Base-by-base conservation (phyloP, 1,140 invertebrate genomes). In the Scaptomyza hsui region DNA sequence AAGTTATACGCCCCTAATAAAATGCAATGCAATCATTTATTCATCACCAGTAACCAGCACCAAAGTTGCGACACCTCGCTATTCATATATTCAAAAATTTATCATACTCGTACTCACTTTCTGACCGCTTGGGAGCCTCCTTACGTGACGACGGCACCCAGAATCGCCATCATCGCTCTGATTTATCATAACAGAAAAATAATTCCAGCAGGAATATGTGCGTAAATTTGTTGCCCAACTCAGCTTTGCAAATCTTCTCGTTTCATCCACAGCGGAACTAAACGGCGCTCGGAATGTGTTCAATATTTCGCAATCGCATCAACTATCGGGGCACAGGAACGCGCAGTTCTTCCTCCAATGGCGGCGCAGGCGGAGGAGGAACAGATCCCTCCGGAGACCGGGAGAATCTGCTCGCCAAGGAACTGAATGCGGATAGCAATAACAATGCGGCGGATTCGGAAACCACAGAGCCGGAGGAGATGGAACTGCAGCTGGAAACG, bases 41-140 rank as follows among this genome's bases (percentile, higher is more conserved):
- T 88, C 82, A 77, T 72, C 78, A 57, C 59, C 78, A 3, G 15
- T n/a, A n/a, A n/a, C n/a, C n/a, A n/a, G n/a, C n/a, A 7, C n/a
- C 49, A 69, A 88, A 72, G 74, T 88, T 88, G 82, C 83, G 75
- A 67, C 77, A 86, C 65, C 15, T 26, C 65, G 72, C 82, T 88
- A 88, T 88, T 88, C 82, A 88, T 88, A 88, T 89, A 88, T 88
- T 88, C 82, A 88, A 88, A 88, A 88, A 88, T 88, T 82, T 82
- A 88, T 88, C 82, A 88, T 88, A 81, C 67, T 52, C n/a, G n/a
- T n/a, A n/a, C n/a, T n/a, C n/a, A n/a, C n/a, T n/a, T n/a, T n/a
- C 78, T 67, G 74, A 47, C 62, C 49, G 37, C 51, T 19, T 39
- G 35, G 64, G 47, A 59, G 59, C 29, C 79, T 69, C 72, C 79